Percentiles rank a stretch among this genome's conserved stretches.
Evolutionary conservation across 2,888 invertebrate species (phyloP).

Genomic region (Andrena flavipes): DNA sequence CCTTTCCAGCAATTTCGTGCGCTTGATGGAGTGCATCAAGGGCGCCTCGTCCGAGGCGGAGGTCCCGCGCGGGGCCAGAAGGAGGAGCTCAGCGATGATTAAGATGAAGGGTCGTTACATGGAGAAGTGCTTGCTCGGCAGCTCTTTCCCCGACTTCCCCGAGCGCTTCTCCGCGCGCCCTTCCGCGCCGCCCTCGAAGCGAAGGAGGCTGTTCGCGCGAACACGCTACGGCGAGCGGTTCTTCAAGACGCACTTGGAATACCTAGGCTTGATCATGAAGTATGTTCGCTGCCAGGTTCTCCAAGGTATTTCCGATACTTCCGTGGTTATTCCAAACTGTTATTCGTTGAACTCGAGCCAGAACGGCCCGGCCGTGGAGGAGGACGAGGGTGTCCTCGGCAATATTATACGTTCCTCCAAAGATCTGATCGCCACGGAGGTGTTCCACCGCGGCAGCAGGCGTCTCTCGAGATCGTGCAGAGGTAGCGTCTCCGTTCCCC

Average conservation of each 20-base stretch:
- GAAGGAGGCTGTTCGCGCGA: slow-evolving; percentile 32
- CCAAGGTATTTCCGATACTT: slow-evolving; percentile 36
- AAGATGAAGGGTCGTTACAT: slow-evolving; percentile 61
- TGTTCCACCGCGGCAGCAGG: slow-evolving; percentile 71
- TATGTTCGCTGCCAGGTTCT: slow-evolving; percentile 39
- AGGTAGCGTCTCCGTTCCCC: background rate
- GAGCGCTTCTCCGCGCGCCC: background rate
- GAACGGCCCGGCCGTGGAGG: background rate
- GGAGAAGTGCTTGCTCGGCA: slow-evolving; percentile 44
- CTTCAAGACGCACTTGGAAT: slow-evolving; percentile 55
- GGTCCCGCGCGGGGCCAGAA: background rate
- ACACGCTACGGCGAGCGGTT: slow-evolving; percentile 69
- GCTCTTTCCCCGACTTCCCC: background rate
- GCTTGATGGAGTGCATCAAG: slow-evolving; percentile 28
- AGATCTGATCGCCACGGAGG: slow-evolving; percentile 64
- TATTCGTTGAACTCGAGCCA: slow-evolving; percentile 30
- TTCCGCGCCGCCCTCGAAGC: slow-evolving; percentile 15
- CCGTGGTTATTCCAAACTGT: slow-evolving; percentile 11
- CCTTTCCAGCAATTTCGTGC: slow-evolving; percentile 40
- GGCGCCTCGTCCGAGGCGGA: background rate
- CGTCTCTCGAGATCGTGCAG: slow-evolving; percentile 61
- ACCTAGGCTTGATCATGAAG: slow-evolving; percentile 41
- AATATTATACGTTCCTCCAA: slow-evolving; percentile 61
- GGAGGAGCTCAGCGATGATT: slow-evolving; percentile 34
- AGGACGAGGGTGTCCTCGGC: slow-evolving; percentile 20